Base-by-base conservation (phyloP, 2,888 invertebrate species). In the Artemia sinica region DNA sequence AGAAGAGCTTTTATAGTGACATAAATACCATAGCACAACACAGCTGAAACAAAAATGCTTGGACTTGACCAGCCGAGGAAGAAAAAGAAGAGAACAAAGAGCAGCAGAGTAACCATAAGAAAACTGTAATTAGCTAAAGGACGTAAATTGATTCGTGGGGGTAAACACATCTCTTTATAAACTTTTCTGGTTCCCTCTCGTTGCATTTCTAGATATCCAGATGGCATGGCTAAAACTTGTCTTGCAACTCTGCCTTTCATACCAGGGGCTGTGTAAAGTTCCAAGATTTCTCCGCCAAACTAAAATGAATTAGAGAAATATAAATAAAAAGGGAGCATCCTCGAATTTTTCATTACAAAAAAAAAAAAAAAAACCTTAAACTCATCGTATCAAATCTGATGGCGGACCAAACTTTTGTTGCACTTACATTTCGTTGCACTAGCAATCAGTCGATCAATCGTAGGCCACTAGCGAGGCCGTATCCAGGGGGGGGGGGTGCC, bases 101-200 rank as follows among this genome's bases (percentile, higher is more conserved):
- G 18, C n/a, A 58, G n/a, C 8, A 58, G 10, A 58, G 14, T 14
- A 8, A 58, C 14, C 14, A 58, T n/a, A 14, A 58, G 18, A 18
- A 58, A n/a, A 8, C 58, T 18, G n/a, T 18, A 83, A 67, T 84
- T 84, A 8, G 86, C 88, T 14, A 87, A 79, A 67, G 81, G 78
- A 63, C 90, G 81, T 66, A 89, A 77, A 66, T 85, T 85, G 10
- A 88, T 73, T 67, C 88, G 79, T 1, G 88, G 84, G 0, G 86
- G 86, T 66, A 89, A 77, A 41, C 84, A 82, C 71, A 85, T 83
- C 10, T 80, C 81, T 70, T 83, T 82, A 66, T 85, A 82, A 4
- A 81, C 81, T 18, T 82, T 81, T 58, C 58, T 58, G 58, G 14
- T 58, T 14, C 58, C 58, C 58, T 58, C 58, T 9, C 58, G 58